A percentile compares a stretch with the other conserved stretches of the same genome.
Evolutionary conservation across 2,797 vertebrate species (phyloP).

Genomic region (Sebastes miniatus): DNA sequence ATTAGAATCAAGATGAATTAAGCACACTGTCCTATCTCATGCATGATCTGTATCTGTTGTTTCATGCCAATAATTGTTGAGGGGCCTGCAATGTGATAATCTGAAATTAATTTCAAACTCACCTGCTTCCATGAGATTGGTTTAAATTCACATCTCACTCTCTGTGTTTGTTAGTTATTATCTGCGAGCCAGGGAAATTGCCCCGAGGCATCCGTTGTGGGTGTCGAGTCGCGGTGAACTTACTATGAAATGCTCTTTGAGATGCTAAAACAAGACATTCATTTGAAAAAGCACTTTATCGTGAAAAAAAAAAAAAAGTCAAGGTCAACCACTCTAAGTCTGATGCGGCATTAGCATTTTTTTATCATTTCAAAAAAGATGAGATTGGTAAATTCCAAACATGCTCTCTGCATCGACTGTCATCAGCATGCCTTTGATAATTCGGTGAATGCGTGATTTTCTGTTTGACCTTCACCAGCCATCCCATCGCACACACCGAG

Average conservation of each 20-base stretch:
- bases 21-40: constrained; percentile 45
- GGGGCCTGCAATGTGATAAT: constrained; percentile 45
- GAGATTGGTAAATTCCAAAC: constrained; percentile 21
- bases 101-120: constrained; percentile 62
- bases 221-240: neutral
- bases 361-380: constrained; percentile 36
- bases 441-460: constrained; percentile 54
- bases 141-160: constrained; percentile 37
- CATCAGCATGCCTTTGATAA: constrained; percentile 52
- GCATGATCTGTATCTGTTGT: constrained; percentile 44
- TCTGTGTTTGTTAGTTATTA: constrained; percentile 8
- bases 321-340: constrained; percentile 35
- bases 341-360: constrained; percentile 1
- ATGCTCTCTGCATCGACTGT: constrained; percentile 16
- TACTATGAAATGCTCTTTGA: constrained; percentile 22
- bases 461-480: constrained; percentile 69
- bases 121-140: constrained; percentile 38
- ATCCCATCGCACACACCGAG: constrained; percentile 36
- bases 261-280: constrained; percentile 21
- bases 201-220: constrained; percentile 5
- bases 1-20: constrained; percentile 63
- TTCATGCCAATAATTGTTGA: constrained; percentile 63
- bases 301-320: constrained; percentile 1
- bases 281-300: constrained; percentile 20
- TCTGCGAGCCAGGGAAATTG: neutral